Evolutionary conservation across 2,797 vertebrate genomes (phyloP), one percentile per base, ranked within the genome.

Genomic region (Hoplostethus atlanticus): DNA sequence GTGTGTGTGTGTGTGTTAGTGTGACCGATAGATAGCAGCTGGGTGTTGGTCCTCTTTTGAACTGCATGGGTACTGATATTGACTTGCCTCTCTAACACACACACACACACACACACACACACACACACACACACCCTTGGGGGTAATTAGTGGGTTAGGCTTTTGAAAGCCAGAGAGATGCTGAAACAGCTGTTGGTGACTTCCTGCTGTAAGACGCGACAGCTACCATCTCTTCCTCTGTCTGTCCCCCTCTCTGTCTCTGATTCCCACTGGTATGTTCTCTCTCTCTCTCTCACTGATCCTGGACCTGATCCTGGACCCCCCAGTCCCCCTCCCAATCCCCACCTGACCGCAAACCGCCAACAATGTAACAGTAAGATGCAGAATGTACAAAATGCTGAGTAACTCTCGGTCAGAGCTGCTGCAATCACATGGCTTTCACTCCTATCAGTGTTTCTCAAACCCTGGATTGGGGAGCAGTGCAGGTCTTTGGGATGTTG

Each of bases 301-400:
- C 28, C 28, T 28, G 28, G 28, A 28, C 28, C 3, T 21, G 21
- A 21, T 21, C 21, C 21, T 21, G 21, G 21, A 21, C 51, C 3
- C n/a, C 17, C n/a, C 50, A 9, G 48, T 56, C 40, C 47, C 64
- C 16, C 36, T 63, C 47, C 38, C 1, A 5, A 56, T 61, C 80
- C 71, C 66, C 76, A 63, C 0, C 47, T 53, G 65, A 73, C 64
- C 68, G 8, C 21, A 21, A 48, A 1, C 57, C 76, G 15, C 42
- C 3, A 1, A 21, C 79, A 76, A 64, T 87, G 71, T 85, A 58
- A 55, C 89, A 79, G 65, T 25, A 2, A 46, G 71, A 66, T 66
- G 86, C 70, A 86, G 86, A 91, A 91, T 91, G 73, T 64, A 38
- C 58, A 82, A 87, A 83, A 50, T 83, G 87, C 88, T 88, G 79